Evolutionary conservation across 2,888 invertebrate species (phyloP), one percentile per base, ranked within the genome.

Genomic region (Actias luna): DNA sequence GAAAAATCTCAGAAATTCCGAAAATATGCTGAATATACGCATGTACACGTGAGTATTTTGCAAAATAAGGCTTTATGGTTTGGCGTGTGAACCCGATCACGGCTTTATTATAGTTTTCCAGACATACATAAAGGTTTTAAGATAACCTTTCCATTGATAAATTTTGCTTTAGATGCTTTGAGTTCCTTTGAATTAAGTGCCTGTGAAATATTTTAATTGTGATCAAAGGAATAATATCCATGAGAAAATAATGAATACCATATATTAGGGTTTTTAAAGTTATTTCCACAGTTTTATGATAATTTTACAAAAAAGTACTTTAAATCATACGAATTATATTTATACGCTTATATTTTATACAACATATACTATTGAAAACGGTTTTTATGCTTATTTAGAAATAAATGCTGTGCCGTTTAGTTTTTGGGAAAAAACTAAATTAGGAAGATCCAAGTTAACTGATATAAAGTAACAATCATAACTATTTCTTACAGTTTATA

Each of bases 81-180:
- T 70, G 70, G 72, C 86, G 88, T 89, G 89, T 87, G 89, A 89
- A 87, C 84, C 80, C 72, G 77, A 80, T 79, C 82, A 79, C 76
- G 71, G 73, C 69, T 73, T 83, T 83, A 83, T 85, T 82, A 83
- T 71, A 69, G 75, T 79, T 83, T 84, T 80, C 70, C 66, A 72
- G 67, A 67, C 72, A 65, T 64, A 73, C 77, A 84, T 81, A 80
- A 79, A 75, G 68, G 65, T 69, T 79, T 80, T 82, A 55, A 52
- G 31, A 29, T 58, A 50, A 61, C 42, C 58, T 61, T 61, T 76
- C 64, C 62, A 61, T 73, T 67, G 72, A 80, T 78, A 66, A 75
- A 71, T 70, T 69, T n/a, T n/a, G n/a, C n/a, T n/a, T n/a, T n/a
- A n/a, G n/a, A n/a, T 64, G 66, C 72, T 73, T 74, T 73, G 67